Percentiles rank a stretch among this genome's conserved stretches.
phyloP scores from a whole-genome alignment of 1,140 invertebrate species.

The Nasonia longicornis region DNA sequence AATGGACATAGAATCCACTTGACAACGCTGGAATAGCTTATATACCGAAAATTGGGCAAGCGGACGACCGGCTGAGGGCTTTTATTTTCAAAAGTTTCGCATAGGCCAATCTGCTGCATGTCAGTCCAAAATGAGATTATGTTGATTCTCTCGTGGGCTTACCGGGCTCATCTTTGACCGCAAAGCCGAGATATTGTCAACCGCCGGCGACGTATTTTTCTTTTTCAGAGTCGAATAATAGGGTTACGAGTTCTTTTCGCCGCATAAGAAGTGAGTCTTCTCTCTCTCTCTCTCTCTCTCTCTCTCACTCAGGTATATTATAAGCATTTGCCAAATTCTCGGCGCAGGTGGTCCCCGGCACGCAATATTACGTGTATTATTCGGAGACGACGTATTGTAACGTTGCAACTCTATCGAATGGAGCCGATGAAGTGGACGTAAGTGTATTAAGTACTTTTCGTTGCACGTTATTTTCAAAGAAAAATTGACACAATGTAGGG shows the following conservation, averaged over 20 bases:
- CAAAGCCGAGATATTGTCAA: constrained; percentile 13
- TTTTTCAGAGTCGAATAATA: background rate
- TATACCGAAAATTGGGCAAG: too few species aligned
- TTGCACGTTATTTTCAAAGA: background rate
- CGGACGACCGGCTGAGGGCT: background rate
- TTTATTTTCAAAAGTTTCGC: background rate
- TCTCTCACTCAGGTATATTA: background rate
- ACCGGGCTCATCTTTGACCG: background rate
- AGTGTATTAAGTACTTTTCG: background rate
- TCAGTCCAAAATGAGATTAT: constrained; percentile 16
- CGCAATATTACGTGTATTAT: too few species aligned
- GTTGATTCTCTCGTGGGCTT: background rate
- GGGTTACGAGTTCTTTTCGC: background rate
- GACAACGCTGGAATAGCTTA: too few species aligned
- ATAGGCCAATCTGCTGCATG: background rate
- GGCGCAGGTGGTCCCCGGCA: background rate
- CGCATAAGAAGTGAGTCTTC: background rate
- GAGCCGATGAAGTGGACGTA: background rate
- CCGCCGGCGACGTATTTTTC: background rate
- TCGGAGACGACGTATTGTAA: too few species aligned
- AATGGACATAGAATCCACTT: too few species aligned
- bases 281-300: too few species aligned
- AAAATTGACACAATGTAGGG: background rate
- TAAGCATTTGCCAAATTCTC: background rate
- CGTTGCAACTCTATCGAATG: background rate